Evolutionary conservation across 2,888 invertebrate genomes (phyloP), one percentile per base, ranked within the genome.

Genomic region (Helobdella robusta): DNA sequence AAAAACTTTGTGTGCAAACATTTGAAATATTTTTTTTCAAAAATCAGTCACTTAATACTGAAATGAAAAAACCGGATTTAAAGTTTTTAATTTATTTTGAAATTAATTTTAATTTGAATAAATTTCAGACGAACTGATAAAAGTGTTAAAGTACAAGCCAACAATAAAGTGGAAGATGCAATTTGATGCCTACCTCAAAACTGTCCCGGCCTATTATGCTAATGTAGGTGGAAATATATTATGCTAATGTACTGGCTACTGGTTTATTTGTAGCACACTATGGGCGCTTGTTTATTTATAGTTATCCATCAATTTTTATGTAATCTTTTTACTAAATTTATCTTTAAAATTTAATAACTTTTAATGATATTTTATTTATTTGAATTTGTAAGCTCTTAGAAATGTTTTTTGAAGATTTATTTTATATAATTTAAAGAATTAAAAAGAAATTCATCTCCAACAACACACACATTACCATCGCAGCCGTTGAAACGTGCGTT

Each of bases 201-300:
- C 90, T n/a, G 90, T 97, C 86, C 98, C 98, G 15, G 87, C 90
- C 3, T 98, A 98, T 80, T 98, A 97, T 71, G 76, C 76, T 34
- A 72, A 72, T 69, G 78, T 78, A 71, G 74, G 15, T 11, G 48
- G 18, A 4, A n/a, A 18, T 5, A n/a, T 15, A 4, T 30, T 15
- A 4, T 30, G 23, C 5, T n/a, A n/a, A n/a, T n/a, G n/a, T n/a
- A n/a, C n/a, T n/a, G n/a, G n/a, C n/a, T n/a, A n/a, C n/a, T n/a
- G n/a, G n/a, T n/a, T n/a, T n/a, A n/a, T n/a, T n/a, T n/a, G n/a
- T n/a, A n/a, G n/a, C n/a, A n/a, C n/a, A n/a, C n/a, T n/a, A n/a
- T n/a, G n/a, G n/a, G n/a, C n/a, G n/a, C n/a, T n/a, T n/a, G n/a
- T n/a, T n/a, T n/a, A n/a, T n/a, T n/a, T n/a, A n/a, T n/a, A n/a